phyloP scores from a whole-genome alignment of 2,797 vertebrate species.

The Syngnathus rostellatus region DNA sequence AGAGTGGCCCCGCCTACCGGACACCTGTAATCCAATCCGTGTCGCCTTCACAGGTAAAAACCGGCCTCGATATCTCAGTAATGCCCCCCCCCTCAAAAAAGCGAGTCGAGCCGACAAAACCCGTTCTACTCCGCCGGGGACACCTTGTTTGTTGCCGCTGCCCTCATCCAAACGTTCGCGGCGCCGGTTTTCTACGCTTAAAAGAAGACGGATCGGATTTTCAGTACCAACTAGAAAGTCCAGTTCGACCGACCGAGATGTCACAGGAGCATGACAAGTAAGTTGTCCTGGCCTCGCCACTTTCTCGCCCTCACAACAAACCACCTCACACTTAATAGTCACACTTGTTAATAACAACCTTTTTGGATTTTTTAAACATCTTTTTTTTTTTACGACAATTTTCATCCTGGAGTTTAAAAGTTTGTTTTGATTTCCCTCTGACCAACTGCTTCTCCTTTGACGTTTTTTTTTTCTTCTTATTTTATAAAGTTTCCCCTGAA shows the following conservation, averaged over 20 bases:
- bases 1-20: slow-evolving; percentile 47
- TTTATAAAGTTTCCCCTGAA: not conserved
- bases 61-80: slow-evolving; percentile 73
- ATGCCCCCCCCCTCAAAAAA: slow-evolving; percentile 69
- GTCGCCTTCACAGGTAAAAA: slow-evolving; percentile 74
- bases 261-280: slow-evolving; percentile 99
- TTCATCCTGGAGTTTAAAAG: slow-evolving; percentile 16
- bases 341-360: slow-evolving; percentile 1
- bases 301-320: slow-evolving; percentile 40
- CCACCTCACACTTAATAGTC: slow-evolving; percentile 19
- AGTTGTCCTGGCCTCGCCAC: slow-evolving; percentile 61
- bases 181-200: slow-evolving; percentile 48
- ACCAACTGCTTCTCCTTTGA: slow-evolving; percentile 15
- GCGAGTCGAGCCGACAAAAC: slow-evolving; percentile 95
- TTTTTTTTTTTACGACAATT: not conserved
- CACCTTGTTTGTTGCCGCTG: slow-evolving; percentile 61
- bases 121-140: slow-evolving; percentile 75
- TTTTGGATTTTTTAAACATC: slow-evolving; percentile 4
- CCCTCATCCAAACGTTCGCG: slow-evolving; percentile 67
- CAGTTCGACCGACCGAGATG: slow-evolving; percentile 94
- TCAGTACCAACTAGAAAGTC: slow-evolving; percentile 96
- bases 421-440: slow-evolving; percentile 9
- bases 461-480: not conserved
- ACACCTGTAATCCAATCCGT: slow-evolving; percentile 77
- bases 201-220: slow-evolving; percentile 84